Conservation (phyloP, 2,797 vertebrate species). For the Brotogeris chrysoptera region DNA sequence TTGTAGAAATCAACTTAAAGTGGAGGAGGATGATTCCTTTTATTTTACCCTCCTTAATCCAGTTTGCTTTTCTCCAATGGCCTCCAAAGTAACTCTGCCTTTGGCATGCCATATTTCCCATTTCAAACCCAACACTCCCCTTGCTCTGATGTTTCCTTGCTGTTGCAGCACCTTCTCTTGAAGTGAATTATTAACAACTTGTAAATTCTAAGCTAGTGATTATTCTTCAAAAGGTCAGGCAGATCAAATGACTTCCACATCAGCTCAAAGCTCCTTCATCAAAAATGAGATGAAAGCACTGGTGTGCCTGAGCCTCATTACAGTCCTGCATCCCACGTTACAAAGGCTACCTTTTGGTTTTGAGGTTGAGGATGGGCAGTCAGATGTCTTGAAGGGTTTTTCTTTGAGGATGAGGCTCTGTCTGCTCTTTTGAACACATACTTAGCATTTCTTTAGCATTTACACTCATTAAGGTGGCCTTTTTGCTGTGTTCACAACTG, state of each 20-base stretch:
- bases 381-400: conserved; percentile 3
- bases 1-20: neutral
- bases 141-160: neutral
- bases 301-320: neutral
- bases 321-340: neutral
- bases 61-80: neutral
- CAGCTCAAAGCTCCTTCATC: conserved; percentile 24
- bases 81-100: neutral
- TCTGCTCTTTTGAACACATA: neutral
- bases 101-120: neutral
- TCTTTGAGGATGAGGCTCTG: neutral
- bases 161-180: conserved; percentile 1
- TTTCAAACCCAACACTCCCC: neutral
- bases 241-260: conserved; percentile 35
- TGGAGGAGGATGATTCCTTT: neutral
- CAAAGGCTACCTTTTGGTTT: conserved; percentile 10
- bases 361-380: neutral
- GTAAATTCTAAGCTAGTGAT: conserved; percentile 27
- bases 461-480: neutral
- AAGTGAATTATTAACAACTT: conserved; percentile 33
- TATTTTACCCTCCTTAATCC: neutral
- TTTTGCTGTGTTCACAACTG: neutral
- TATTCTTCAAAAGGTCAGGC: conserved; percentile 56
- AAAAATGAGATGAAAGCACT: conserved; percentile 4
- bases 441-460: neutral